Percentiles rank a stretch among this genome's conserved stretches.
phyloP scores from a whole-genome alignment of 2,888 invertebrate genomes.

The Physocephala rufipes region DNA sequence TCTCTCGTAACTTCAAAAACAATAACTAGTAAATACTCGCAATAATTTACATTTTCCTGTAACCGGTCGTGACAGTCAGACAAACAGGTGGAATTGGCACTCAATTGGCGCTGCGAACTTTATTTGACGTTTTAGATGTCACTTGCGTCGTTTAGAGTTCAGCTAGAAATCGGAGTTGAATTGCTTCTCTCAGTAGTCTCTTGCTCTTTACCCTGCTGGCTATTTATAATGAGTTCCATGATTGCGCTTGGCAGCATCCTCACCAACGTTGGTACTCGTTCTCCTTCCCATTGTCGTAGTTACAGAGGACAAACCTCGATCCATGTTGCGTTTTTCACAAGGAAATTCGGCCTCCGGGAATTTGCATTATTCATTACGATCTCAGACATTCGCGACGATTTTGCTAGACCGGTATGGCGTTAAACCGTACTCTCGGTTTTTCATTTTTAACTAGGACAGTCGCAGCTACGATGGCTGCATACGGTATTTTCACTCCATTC shows the following conservation, averaged over 20 bases:
- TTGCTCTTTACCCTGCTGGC: too few species aligned
- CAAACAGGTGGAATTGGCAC: too few species aligned
- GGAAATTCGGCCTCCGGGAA: constrained; percentile 30
- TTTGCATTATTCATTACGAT: constrained; percentile 35
- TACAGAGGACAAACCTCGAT: too few species aligned
- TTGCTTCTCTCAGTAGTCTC: not conserved
- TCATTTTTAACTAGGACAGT: not conserved
- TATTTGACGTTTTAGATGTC: not conserved
- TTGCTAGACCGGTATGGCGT: too few species aligned
- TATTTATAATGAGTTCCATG: not conserved
- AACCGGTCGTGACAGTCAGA: too few species aligned
- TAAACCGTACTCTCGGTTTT: constrained; percentile 8
- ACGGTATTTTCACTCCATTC: too few species aligned
- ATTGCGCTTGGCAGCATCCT: not conserved
- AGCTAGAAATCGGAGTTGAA: not conserved
- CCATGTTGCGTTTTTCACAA: not conserved
- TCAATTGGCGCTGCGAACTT: too few species aligned
- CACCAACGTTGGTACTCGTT: not conserved
- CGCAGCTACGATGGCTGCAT: too few species aligned
- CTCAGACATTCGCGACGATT: not conserved
- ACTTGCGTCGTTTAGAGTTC: not conserved
- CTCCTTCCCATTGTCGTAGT: too few species aligned
- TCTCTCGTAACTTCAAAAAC: too few species aligned
- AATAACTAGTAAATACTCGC: too few species aligned
- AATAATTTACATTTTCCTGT: too few species aligned